A percentile compares a stretch with the other conserved stretches of the same genome.
Evolutionary conservation across 2,113 vertebrate species (phyloP).

Genomic region (Albula goreensis): DNA sequence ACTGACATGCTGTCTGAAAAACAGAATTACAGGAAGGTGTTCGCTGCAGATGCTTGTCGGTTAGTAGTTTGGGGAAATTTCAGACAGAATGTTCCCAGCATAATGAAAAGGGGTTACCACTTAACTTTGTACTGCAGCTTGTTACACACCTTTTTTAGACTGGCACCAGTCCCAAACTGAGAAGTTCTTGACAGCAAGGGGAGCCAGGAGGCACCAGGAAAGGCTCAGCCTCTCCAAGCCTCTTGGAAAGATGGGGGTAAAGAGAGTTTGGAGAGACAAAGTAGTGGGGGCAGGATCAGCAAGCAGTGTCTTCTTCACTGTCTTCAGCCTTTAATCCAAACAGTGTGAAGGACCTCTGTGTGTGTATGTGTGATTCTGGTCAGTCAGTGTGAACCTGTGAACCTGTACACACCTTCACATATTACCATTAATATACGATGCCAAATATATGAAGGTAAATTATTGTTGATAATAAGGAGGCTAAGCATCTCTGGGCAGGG

Average conservation of each 20-base stretch:
- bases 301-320: constrained; percentile 65
- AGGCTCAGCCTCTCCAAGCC: constrained; percentile 36
- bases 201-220: constrained; percentile 12
- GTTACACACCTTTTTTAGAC: not conserved
- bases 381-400: too few species aligned
- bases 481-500: too few species aligned
- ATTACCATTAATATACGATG: too few species aligned
- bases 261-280: constrained; percentile 40
- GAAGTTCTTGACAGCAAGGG: constrained; percentile 29
- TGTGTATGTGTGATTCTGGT: not conserved
- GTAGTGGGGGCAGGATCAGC: constrained; percentile 44
- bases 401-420: too few species aligned
- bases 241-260: constrained; percentile 15
- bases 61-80: not conserved
- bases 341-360: constrained; percentile 37
- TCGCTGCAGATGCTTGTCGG: not conserved
- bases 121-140: too few species aligned
- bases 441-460: too few species aligned
- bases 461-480: too few species aligned
- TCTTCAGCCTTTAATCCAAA: constrained; percentile 71
- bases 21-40: too few species aligned
- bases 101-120: not conserved
- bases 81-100: not conserved
- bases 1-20: too few species aligned
- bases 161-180: constrained; percentile 59